A percentile compares a stretch with the other conserved stretches of the same genome.
Conservation (phyloP, 2,888 invertebrate genomes). For the Mimas tiliae region DNA sequence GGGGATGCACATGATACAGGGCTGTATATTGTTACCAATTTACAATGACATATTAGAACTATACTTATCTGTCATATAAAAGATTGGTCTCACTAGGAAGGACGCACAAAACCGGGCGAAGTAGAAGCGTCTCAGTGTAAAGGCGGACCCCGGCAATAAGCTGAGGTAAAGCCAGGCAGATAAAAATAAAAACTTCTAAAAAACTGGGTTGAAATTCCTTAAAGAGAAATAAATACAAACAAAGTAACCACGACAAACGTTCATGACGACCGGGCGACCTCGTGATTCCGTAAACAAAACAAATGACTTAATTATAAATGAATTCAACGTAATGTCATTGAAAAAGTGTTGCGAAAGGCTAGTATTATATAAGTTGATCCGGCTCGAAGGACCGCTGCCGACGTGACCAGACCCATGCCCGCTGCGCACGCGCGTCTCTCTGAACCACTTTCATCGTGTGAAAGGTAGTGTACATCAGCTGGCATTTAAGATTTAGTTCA, state of each 20-base stretch:
- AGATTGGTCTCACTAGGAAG: no score
- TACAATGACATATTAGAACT: no score
- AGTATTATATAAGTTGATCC: constrained; percentile 3
- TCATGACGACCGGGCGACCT: neutral
- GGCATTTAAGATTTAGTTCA: neutral
- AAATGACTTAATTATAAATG: neutral
- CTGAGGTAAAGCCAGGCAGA: no score
- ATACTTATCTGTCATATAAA: no score
- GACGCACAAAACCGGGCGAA: no score
- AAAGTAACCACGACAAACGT: neutral
- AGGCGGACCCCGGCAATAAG: no score
- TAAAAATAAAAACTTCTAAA: no score
- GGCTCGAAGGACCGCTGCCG: constrained; percentile 25
- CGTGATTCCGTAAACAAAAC: neutral
- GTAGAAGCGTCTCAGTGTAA: no score
- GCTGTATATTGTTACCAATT: no score
- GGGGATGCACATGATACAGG: no score
- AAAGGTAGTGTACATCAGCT: constrained; percentile 9
- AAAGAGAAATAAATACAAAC: neutral
- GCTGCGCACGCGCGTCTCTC: neutral
- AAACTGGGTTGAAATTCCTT: no score
- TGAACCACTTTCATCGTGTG: constrained; percentile 23
- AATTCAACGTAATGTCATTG: neutral
- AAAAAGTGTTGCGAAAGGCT: constrained; percentile 13
- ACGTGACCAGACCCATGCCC: constrained; percentile 24